Percentiles rank a stretch among this genome's conserved stretches.
Evolutionary conservation across 2,888 invertebrate species (phyloP).

Genomic region (Neuroscelio doddi): DNA sequence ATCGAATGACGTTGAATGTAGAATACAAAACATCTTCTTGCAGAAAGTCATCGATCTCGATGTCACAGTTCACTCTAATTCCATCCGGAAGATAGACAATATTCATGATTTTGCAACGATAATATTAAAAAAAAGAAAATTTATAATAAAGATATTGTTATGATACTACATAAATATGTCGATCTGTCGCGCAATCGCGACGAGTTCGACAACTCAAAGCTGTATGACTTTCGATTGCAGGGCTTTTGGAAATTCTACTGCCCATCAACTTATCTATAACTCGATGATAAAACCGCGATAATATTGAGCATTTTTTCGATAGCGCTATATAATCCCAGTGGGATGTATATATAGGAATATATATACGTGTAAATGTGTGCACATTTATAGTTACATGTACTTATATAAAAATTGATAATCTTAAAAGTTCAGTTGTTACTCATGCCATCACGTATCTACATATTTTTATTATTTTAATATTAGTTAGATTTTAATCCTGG

Average conservation of each 20-base stretch:
- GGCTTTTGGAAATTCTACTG: slow-evolving; percentile 40
- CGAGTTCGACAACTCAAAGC: slow-evolving; percentile 1
- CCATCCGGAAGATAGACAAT: neutral
- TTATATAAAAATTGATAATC: too few relatives aligned
- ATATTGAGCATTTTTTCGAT: slow-evolving; percentile 34
- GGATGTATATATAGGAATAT: neutral
- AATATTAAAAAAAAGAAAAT: neutral
- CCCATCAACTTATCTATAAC: slow-evolving; percentile 48
- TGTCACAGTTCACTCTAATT: slow-evolving; percentile 7
- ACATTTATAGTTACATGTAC: too few relatives aligned
- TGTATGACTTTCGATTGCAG: slow-evolving; percentile 5
- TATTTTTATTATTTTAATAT: too few relatives aligned
- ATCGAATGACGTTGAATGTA: neutral
- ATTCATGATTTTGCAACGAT: slow-evolving; percentile 7
- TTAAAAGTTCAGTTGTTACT: too few relatives aligned
- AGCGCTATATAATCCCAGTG: slow-evolving; percentile 18
- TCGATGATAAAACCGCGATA: slow-evolving; percentile 51
- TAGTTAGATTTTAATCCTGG: too few relatives aligned
- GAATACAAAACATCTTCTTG: neutral
- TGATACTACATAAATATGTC: neutral
- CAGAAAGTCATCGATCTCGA: neutral
- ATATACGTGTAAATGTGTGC: too few relatives aligned
- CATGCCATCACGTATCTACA: too few relatives aligned
- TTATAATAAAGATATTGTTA: neutral
- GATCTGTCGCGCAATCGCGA: slow-evolving; percentile 1